phyloP scores from a whole-genome alignment of 2,888 invertebrate species.

The Acrocyrtus sp. region DNA sequence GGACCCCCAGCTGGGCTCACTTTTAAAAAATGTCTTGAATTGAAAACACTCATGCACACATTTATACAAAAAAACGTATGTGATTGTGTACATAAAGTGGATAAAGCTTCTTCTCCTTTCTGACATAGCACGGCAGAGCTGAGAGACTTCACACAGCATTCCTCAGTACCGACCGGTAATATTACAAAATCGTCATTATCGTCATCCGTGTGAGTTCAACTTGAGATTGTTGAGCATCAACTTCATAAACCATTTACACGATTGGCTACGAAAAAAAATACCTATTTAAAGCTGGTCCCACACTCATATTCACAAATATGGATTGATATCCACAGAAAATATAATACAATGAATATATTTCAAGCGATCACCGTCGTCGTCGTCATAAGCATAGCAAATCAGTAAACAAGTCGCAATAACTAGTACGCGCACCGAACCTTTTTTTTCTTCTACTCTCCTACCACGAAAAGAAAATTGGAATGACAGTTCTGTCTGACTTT shows the following conservation, averaged over 20 bases:
- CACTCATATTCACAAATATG: neutral
- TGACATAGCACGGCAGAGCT: neutral
- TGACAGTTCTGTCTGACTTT: conserved; percentile 41
- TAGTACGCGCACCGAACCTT: neutral
- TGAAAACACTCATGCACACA: neutral
- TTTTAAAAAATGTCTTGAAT: conserved; percentile 15
- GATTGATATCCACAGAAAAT: neutral
- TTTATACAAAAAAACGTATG: no score
- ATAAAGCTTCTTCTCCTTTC: conserved; percentile 9
- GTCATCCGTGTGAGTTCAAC: no score
- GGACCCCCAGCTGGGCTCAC: conserved; percentile 51
- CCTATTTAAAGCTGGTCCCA: neutral
- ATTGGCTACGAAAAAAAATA: neutral
- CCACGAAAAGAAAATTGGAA: conserved; percentile 17
- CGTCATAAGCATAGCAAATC: neutral
- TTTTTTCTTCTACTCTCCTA: neutral
- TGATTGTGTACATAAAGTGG: neutral
- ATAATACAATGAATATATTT: neutral
- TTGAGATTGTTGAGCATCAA: no score
- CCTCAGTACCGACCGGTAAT: neutral
- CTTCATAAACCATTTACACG: neutral
- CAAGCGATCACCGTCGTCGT: neutral
- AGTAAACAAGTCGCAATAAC: neutral
- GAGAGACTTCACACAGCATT: neutral
- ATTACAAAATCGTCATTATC: neutral